Evolutionary conservation across 1,140 invertebrate genomes (phyloP).

Genomic region (Nasonia longicornis): DNA sequence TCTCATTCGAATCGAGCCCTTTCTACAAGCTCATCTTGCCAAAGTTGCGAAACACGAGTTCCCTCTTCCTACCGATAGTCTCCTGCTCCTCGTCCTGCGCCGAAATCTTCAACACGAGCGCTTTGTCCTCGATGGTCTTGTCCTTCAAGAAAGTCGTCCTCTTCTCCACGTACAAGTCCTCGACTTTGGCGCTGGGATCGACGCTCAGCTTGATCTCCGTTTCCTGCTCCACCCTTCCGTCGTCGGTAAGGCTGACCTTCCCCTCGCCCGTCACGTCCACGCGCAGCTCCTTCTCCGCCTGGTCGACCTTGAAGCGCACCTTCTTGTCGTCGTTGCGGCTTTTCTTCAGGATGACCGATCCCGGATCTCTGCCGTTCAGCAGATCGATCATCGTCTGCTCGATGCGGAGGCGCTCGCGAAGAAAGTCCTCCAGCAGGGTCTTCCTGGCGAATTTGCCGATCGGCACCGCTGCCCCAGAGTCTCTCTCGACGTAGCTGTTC

Average conservation of each 20-base stretch:
- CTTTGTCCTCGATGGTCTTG: constrained; percentile 41
- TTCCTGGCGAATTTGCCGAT: constrained; percentile 39
- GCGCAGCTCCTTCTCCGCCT: constrained; percentile 35
- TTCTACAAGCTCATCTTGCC: constrained; percentile 26
- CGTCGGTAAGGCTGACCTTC: not conserved
- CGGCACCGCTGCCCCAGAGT: not conserved
- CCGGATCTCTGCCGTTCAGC: constrained; percentile 49
- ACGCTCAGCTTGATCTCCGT: constrained; percentile 40
- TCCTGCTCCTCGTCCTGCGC: not conserved
- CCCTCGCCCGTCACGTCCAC: not conserved
- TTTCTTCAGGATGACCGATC: constrained; percentile 46
- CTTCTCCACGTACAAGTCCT: constrained; percentile 41
- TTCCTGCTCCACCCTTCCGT: constrained; percentile 8
- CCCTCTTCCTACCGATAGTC: constrained; percentile 27
- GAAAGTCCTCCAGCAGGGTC: constrained; percentile 45
- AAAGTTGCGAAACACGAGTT: constrained; percentile 30
- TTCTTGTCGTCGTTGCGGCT: constrained; percentile 52
- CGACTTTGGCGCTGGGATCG: constrained; percentile 29
- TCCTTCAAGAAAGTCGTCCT: constrained; percentile 34
- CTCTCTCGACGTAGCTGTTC: constrained; percentile 14
- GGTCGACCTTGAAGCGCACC: constrained; percentile 59
- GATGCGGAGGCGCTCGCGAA: constrained; percentile 50
- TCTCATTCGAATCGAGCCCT: not conserved
- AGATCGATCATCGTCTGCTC: constrained; percentile 56
- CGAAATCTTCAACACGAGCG: constrained; percentile 40